Base-by-base conservation (phyloP, 1,140 invertebrate species). In the Octopus sinensis region DNA sequence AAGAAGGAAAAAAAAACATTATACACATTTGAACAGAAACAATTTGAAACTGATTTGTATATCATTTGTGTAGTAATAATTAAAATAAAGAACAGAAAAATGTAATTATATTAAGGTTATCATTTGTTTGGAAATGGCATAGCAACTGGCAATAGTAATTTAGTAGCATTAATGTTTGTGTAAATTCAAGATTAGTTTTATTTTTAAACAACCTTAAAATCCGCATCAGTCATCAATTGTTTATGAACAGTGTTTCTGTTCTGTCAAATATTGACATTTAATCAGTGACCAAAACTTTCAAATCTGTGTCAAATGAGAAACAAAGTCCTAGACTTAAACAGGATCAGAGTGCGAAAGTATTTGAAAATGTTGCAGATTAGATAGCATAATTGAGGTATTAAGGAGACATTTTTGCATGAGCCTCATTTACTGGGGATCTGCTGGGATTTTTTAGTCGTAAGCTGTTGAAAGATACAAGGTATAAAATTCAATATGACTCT, bases 101-200 rank as follows among this genome's bases (percentile, higher is more conserved):
- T 43, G 30, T 43, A 43, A 43, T 43, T 43, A 43, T 43, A 43
- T 43, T 43, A 43, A 43, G 30, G 30, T 43, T 43, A 43, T 43
- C 96, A 98, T 89, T 97, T 96, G 17, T 98, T 95, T 80, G 96
- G 96, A 85, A 98, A 92, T 78, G 95, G 96, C 92, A 96, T 96
- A 77, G 81, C 83, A 83, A 84, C 88, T 88, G 1, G 84, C 17
- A 86, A 86, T 23, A 73, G 68, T 73, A 73, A 73, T 73, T 73
- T 23, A 73, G 30, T 23, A n/a, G 68, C 68, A 73, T 73, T 73
- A 73, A 23, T 23, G 30, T 73, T 73, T 73, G 68, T 73, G 68
- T 73, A 73, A 73, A 73, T 73, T 73, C 68, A 73, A 73, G 68
- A 73, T 73, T 73, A 73, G 68, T 73, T 73, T 73, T 73, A 73